A percentile compares a stretch with the other conserved stretches of the same genome.
Conservation (phyloP, 2,113 vertebrate species). For the Labeo catla region DNA sequence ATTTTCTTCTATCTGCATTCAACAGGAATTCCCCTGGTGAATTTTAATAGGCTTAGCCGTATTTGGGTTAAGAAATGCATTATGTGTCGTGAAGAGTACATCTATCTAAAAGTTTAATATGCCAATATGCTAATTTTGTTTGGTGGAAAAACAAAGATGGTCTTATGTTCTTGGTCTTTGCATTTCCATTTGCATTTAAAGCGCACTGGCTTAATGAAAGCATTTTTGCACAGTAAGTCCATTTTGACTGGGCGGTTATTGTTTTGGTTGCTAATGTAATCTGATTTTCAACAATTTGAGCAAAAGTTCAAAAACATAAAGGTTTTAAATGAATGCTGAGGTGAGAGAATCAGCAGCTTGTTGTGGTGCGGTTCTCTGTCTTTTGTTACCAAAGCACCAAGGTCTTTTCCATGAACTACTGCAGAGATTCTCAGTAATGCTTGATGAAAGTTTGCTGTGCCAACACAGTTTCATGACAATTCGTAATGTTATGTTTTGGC, state of each 20-base stretch:
- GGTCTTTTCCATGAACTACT: not conserved
- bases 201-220: not conserved
- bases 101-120: not conserved
- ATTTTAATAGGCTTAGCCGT: not conserved
- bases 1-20: slow-evolving; percentile 5
- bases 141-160: not conserved
- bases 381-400: slow-evolving; percentile 9
- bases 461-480: not conserved
- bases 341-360: not conserved
- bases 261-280: not conserved
- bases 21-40: not conserved
- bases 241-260: not conserved
- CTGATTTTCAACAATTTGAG: not conserved
- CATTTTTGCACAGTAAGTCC: not conserved
- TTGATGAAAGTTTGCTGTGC: not conserved
- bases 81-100: not conserved
- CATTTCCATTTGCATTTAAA: not conserved
- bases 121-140: not conserved
- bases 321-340: not conserved
- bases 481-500: not conserved
- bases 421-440: not conserved
- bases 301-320: not conserved
- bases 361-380: not conserved
- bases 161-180: not conserved
- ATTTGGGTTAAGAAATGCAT: not conserved